Evolutionary conservation across 1,140 invertebrate species (phyloP), one percentile per base, ranked within the genome.

Genomic region (Pinna nobilis): DNA sequence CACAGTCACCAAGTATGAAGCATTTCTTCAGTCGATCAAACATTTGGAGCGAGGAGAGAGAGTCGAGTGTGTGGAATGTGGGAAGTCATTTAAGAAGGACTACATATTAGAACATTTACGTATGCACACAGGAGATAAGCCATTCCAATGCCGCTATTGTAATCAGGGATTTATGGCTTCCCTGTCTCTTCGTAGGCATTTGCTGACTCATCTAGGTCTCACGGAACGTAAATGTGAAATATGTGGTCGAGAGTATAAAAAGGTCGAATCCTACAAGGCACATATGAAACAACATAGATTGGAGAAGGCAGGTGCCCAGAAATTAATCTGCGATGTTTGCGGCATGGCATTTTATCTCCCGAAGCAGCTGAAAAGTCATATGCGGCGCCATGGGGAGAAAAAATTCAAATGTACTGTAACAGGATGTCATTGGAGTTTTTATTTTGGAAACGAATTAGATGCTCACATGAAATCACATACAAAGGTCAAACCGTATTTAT

Each of bases 281-380:
- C 86, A 87, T 76, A 78, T 84, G 74, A 64, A 61, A 30, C 66
- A 78, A 18, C 84, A 86, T 72, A 69, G 76, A 3, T 80, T 69
- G 47, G 70, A 84, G 57, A 83, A 80, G 64, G 70, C 64, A n/a
- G 78, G 77, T 32, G 74, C 61, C 23, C 69, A 78, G 47, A 89
- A 81, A 37, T 66, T 74, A 20, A 80, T 91, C 30, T 94, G 94
- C 80, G 89, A 90, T 2, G 89, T 90, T 1, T 94, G 94, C 82
- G 91, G 90, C 13, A 89, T 90, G 35, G 89, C 89, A 13, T 93
- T 94, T 60, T 67, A 69, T 39, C 89, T 63, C 83, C 92, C 92
- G 59, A 90, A 90, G 47, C 90, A 90, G 75, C 87, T 94, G 6
- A 88, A 90, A 39, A 91, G 92, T 78, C 93, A 94, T 84, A 91